Evolutionary conservation across 1,140 invertebrate species (phyloP), one percentile per base, ranked within the genome.

Genomic region (Rhizoglyphus robini): DNA sequence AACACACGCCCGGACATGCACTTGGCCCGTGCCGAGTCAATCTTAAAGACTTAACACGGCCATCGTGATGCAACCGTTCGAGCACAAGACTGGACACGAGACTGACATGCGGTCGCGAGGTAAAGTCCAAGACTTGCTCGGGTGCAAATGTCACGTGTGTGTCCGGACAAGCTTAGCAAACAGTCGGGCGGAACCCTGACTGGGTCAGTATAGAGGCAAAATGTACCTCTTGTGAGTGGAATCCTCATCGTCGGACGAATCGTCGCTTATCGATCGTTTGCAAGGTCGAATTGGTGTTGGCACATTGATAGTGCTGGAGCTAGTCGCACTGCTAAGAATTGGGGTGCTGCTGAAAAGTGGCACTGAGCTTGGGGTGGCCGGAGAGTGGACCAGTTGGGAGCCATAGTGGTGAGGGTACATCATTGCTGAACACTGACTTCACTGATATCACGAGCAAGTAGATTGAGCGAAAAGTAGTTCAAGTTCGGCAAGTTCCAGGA

Each of bases 41-140:
- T 51, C 48, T 51, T 51, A 51, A 46, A 51, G 48, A 51, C 23
- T 23, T 51, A 27, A 27, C 8, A 41, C 36, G 36, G 18, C 36
- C 8, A 32, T n/a, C n/a, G 51, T 54, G 51, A 54, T 54, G 58
- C 58, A 60, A 60, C 58, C 30, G 58, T 46, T 60, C 58, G 58
- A 13, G 32, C 58, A 29, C 58, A 60, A 60, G 58, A 32, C 48
- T 60, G 32, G 58, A 32, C 58, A 60, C 58, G 58, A 60, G 58
- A 32, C 58, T 32, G 58, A 32, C 58, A 27, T 60, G 25, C 30
- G 58, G n/a, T 27, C 1, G 58, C 18, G 48, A 3, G n/a, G 2
- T 4, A 51, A 20, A 27, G 29, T 41, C 36, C 36, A 41, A 41
- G 36, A 41, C 36, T 8, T 41, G 36, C 18, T 41, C 36, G 29